Conservation (phyloP, 2,113 vertebrate species). For the Syngnathus typhle region DNA sequence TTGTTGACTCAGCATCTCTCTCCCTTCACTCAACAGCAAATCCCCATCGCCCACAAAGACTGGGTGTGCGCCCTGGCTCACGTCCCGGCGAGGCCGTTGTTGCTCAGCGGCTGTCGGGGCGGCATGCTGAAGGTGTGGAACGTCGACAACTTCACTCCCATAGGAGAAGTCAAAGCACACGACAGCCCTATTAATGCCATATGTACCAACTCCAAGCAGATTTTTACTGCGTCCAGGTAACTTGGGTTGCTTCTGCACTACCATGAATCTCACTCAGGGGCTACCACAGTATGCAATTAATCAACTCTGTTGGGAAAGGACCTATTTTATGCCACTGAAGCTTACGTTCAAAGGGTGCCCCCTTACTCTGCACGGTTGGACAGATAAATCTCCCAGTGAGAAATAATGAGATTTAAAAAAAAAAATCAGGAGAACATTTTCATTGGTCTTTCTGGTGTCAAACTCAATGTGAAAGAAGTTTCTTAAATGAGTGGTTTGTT, state of each 20-base stretch:
- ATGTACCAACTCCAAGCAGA: constrained; percentile 89
- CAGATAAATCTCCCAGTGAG: not conserved
- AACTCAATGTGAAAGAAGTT: not conserved
- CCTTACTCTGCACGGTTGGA: not conserved
- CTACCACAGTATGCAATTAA: not conserved
- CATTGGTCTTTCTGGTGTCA: not conserved
- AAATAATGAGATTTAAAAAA: not conserved
- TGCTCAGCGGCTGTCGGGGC: constrained; percentile 88
- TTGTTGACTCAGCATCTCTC: constrained; percentile 6
- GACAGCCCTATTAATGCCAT: constrained; percentile 96
- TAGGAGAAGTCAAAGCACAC: constrained; percentile 91
- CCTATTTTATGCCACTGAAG: not conserved
- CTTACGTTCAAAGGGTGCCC: not conserved
- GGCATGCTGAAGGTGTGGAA: constrained; percentile 96
- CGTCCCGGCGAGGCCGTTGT: constrained; percentile 85
- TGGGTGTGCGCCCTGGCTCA: constrained; percentile 95
- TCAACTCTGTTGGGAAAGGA: not conserved
- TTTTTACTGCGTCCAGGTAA: constrained; percentile 96
- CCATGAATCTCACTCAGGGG: not conserved
- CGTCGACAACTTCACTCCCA: constrained; percentile 87
- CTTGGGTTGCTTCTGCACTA: not conserved
- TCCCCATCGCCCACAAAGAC: constrained; percentile 95
- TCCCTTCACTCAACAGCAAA: constrained; percentile 76
- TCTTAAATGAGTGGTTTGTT: too few species aligned
- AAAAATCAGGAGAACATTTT: not conserved